phyloP scores from a whole-genome alignment of 2,797 vertebrate genomes.

The Eptatretus atami region DNA sequence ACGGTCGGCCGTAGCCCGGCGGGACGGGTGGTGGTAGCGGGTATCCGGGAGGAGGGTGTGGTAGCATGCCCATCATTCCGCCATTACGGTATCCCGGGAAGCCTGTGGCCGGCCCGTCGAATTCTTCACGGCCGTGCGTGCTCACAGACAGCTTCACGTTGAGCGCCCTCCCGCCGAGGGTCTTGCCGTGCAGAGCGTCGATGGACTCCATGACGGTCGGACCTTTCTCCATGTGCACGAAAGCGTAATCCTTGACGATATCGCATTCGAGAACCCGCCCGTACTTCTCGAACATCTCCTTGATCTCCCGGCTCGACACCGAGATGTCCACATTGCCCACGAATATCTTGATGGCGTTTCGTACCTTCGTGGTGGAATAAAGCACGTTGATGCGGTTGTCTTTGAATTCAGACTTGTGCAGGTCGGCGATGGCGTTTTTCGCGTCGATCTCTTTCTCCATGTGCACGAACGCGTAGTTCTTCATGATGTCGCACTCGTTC shows the following conservation, averaged over 20 bases:
- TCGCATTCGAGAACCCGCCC: slow-evolving; percentile 24
- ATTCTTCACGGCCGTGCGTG: slow-evolving; percentile 12
- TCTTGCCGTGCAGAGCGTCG: slow-evolving; percentile 16
- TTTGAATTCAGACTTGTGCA: slow-evolving; percentile 20
- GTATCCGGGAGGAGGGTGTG: slow-evolving; percentile 11
- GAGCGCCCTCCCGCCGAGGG: slow-evolving; percentile 19
- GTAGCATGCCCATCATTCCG: slow-evolving; percentile 11
- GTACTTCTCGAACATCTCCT: slow-evolving; percentile 24
- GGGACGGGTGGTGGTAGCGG: slow-evolving; percentile 12
- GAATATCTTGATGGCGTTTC: slow-evolving; percentile 26
- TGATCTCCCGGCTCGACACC: slow-evolving; percentile 18
- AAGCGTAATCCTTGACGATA: slow-evolving; percentile 30
- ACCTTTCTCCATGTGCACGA: slow-evolving; percentile 27
- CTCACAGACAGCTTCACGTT: slow-evolving; percentile 20
- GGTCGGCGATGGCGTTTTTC: slow-evolving; percentile 26
- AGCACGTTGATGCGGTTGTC: slow-evolving; percentile 30
- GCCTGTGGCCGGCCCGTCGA: slow-evolving; percentile 13
- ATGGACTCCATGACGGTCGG: slow-evolving; percentile 30
- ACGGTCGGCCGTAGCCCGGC: slow-evolving; percentile 1
- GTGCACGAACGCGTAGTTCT: slow-evolving; percentile 27
- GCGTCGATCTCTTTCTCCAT: slow-evolving; percentile 22
- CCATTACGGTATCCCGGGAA: slow-evolving; percentile 11
- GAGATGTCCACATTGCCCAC: slow-evolving; percentile 30
- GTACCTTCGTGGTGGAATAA: slow-evolving; percentile 23
- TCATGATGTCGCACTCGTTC: slow-evolving; percentile 21